Base-by-base conservation (phyloP, 2,888 invertebrate species). In the Stenodera caucasica region DNA sequence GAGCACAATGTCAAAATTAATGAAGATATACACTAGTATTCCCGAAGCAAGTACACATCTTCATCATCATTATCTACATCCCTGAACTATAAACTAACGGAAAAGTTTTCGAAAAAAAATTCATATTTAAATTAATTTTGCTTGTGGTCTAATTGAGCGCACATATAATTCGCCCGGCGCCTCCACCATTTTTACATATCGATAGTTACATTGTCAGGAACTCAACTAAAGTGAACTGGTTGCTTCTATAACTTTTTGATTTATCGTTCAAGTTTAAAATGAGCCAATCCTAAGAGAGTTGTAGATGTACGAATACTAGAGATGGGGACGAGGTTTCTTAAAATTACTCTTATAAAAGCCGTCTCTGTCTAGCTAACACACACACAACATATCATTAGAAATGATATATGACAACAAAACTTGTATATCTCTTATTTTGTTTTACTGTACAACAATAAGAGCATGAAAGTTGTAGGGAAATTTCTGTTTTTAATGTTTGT, bases 321-420 rank as follows among this genome's bases (percentile, higher is more conserved):
- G 53, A 53, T 55, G 45, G 60, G 51, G 52, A n/a, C 26, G 7
- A 26, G 7, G 14, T 23, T 45, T 60, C 15, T n/a, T 61, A 57
- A 61, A 57, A 58, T 55, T 58, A 57, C 55, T 54, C 45, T 40
- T 49, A 35, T 61, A 60, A 53, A 60, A 40, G 49, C 58, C 52
- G 49, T 45, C 45, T 45, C 11, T 33, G 2, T 32, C 57, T 57
- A 37, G 49, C 57, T 57, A 35, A 7, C n/a, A 7, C 32, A 8
- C 45, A 55, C 58, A 55, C 51, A 61, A 61, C 63, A 63, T 63
- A 63, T 63, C 63, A 63, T 63, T 63, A 63, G 55, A 35, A 57
- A 60, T 63, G 63, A 63, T 60, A 60, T 63, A 63, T 63, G 55
- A 37, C 11, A 15, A 53, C 50, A 49, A 49, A 52, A 63, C 56